Evolutionary conservation across 2,113 vertebrate species (phyloP).

Genomic region (Python bivittatus): DNA sequence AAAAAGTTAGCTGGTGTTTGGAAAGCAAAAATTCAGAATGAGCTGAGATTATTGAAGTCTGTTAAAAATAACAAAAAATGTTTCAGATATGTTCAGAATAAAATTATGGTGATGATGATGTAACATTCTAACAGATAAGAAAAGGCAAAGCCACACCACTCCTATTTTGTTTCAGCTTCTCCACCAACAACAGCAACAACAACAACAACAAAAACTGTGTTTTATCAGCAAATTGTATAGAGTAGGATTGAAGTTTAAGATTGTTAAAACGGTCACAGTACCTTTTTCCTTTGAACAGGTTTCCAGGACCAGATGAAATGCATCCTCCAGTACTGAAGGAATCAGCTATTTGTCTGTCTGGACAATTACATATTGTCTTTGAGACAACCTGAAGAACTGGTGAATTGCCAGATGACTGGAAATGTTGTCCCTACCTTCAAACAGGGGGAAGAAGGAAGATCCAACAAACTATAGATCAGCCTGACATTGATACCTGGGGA

Average conservation of each 20-base stretch:
- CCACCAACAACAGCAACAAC: no score
- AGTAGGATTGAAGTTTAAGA: neutral
- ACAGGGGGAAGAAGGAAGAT: neutral
- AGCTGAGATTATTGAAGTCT: neutral
- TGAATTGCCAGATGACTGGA: neutral
- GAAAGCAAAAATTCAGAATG: neutral
- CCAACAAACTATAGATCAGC: neutral
- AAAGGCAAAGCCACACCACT: neutral
- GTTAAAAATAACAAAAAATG: neutral
- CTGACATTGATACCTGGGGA: neutral
- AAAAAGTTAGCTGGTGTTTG: neutral
- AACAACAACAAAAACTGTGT: neutral
- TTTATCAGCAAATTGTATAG: neutral
- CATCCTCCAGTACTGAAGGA: neutral
- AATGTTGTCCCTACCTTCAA: neutral
- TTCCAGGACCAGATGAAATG: neutral
- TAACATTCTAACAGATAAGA: neutral
- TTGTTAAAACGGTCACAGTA: neutral
- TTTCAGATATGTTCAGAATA: neutral
- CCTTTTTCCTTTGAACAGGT: neutral
- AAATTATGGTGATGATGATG: neutral
- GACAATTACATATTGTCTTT: neutral
- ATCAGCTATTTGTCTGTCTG: neutral
- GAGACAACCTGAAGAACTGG: neutral
- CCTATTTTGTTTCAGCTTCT: neutral